Evolutionary conservation across 1,140 invertebrate species (phyloP), one percentile per base, ranked within the genome.

Genomic region (Pseudobourletiella spinata): DNA sequence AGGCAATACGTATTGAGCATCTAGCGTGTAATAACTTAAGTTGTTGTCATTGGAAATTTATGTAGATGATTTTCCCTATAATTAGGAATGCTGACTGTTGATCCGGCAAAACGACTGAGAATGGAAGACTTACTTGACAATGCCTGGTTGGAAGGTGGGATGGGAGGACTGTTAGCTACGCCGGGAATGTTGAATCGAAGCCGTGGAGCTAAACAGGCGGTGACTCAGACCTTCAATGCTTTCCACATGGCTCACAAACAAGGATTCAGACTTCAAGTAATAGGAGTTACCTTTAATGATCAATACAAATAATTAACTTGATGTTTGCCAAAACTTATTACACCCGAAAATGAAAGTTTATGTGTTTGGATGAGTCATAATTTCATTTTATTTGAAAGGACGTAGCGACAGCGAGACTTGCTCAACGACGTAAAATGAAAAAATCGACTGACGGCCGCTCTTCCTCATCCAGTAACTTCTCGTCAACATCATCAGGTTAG

Each of bases 81-180:
- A 54, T 65, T 42, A 76, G 81, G 84, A 14, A 76, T 95, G 24
- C 74, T 95, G 24, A 87, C 86, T 0, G 84, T 91, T 1, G 87
- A 94, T 71, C 87, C 90, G 0, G 77, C 75, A 22, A 79, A 84
- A 68, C 77, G 91, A 58, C 74, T 92, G 3, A 82, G 81, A 26
- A 84, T 92, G 73, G 67, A 70, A 15, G 82, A 86, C 43, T 74
- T 92, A 1, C 72, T 79, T 0, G 73, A 75, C 6, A 83, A 85
- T 71, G 74, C 80, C 4, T 91, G 89, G 65, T 55, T 69, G 20
- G 68, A 66, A 64, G 68, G 64, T 18, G 68, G 64, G 11, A 66
- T 66, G 59, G 68, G 68, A 42, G 68, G 68, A 3, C 25, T 69
- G 15, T 20, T 69, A 20, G 64, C 59, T 18, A 69, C 68, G 77